Evolutionary conservation across 2,888 invertebrate species (phyloP).

Genomic region (Ennomos quercinarius): DNA sequence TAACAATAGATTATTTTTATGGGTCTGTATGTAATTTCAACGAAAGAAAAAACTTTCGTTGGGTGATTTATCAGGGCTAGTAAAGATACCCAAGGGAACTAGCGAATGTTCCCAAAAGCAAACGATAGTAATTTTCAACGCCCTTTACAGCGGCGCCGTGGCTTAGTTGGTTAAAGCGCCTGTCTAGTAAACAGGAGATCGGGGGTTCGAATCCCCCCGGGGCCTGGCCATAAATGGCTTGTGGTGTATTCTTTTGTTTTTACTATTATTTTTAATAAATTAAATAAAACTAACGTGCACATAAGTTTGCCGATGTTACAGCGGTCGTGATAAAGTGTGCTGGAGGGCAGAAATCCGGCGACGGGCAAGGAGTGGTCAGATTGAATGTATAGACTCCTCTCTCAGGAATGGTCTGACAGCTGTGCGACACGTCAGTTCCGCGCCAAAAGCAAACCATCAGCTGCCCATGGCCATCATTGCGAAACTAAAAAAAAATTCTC

Average conservation of each 20-base stretch:
- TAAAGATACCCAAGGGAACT: too few relatives aligned
- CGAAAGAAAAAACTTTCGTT: too few relatives aligned
- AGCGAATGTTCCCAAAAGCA: conserved; percentile 28
- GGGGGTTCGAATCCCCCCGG: conserved; percentile 86
- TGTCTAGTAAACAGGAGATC: conserved; percentile 86
- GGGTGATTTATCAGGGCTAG: not conserved
- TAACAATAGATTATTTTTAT: too few relatives aligned
- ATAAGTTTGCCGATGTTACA: conserved; percentile 80
- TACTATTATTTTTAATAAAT: not conserved
- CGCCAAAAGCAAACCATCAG: conserved; percentile 86
- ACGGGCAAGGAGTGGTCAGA: conserved; percentile 76
- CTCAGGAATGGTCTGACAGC: conserved; percentile 78
- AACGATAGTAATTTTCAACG: conserved; percentile 49
- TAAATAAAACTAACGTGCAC: conserved; percentile 82
- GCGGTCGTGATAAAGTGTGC: conserved; percentile 81
- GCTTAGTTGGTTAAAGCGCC: conserved; percentile 86
- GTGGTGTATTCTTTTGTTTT: conserved; percentile 28
- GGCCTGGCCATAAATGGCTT: conserved; percentile 60
- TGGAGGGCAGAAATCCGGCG: conserved; percentile 79
- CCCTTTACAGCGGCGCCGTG: conserved; percentile 72
- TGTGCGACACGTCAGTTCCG: conserved; percentile 70
- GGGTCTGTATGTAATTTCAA: too few relatives aligned
- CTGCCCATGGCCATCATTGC: conserved; percentile 81
- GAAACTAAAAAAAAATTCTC: conserved; percentile 64
- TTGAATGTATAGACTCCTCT: conserved; percentile 76